These are phyloP conservation scores for Luperina nickerlii DNA, from an alignment of 2,888 invertebrate genomes.

Conservation along the genomic window DNA sequence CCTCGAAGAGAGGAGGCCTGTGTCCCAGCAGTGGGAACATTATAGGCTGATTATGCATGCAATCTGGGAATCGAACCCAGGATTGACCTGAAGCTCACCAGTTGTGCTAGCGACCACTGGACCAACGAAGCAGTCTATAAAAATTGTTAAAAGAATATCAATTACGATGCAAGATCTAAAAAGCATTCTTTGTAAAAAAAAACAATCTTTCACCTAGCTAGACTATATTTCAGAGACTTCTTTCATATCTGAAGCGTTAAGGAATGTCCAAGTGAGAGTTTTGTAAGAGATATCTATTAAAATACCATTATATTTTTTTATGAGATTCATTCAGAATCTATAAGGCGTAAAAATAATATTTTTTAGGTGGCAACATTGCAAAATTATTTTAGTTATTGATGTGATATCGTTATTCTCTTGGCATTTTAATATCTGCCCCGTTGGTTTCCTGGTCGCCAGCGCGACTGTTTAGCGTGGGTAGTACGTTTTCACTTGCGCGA, in stretches of 20 bases:
- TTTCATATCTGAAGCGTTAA: constrained; percentile 33
- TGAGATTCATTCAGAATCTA: background rate
- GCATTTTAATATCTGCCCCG: background rate
- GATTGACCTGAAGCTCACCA: too few species aligned
- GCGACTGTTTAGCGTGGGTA: too few species aligned
- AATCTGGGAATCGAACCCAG: too few species aligned
- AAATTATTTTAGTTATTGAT: background rate
- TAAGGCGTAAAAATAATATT: background rate
- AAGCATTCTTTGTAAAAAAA: constrained; percentile 6
- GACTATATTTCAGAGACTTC: constrained; percentile 5
- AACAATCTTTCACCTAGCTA: background rate
- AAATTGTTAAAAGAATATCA: background rate
- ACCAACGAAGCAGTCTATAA: too few species aligned
- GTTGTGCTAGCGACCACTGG: too few species aligned
- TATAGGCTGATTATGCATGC: too few species aligned
- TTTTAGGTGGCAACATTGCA: background rate
- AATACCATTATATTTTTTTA: constrained; percentile 1
- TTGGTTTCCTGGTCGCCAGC: too few species aligned
- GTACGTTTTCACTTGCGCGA: too few species aligned
- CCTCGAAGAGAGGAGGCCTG: too few species aligned
- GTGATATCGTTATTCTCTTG: background rate
- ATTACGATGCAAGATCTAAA: background rate
- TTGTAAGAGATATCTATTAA: background rate
- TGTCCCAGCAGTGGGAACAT: too few species aligned
- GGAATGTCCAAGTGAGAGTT: constrained; percentile 24